Conservation (phyloP, 2,888 invertebrate species). For the Spialia ferax region DNA sequence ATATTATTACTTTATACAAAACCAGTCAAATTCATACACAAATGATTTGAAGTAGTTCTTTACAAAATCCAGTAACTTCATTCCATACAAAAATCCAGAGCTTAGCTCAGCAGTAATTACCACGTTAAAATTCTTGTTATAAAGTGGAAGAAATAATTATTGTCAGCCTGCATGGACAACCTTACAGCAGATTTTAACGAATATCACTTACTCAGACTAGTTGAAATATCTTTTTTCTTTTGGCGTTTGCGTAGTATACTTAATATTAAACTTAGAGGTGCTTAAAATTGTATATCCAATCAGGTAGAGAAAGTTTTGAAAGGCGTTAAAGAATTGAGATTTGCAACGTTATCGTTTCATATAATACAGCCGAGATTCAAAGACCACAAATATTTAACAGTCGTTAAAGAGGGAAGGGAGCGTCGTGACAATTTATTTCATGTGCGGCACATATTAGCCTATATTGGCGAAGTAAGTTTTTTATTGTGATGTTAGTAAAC, state of each 20-base stretch:
- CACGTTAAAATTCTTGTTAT: conserved; percentile 23
- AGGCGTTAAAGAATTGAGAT: not conserved
- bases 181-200: conserved; percentile 13
- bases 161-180: conserved; percentile 37
- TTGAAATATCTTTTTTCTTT: conserved; percentile 10
- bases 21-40: conserved; percentile 47
- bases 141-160: conserved; percentile 36
- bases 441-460: too few species aligned
- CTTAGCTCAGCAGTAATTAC: conserved; percentile 32
- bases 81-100: conserved; percentile 24
- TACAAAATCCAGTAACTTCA: conserved; percentile 41
- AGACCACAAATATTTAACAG: not conserved
- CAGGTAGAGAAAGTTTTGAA: not conserved
- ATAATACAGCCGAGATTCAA: conserved; percentile 26
- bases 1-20: conserved; percentile 59
- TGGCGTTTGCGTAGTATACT: not conserved
- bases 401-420: too few species aligned
- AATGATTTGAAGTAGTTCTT: conserved; percentile 56
- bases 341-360: not conserved
- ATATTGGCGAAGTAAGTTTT: too few species aligned
- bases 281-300: not conserved
- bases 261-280: not conserved
- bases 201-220: conserved; percentile 8
- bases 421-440: too few species aligned
- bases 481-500: too few species aligned